Evolutionary conservation across 2,113 vertebrate species (phyloP), one percentile per base, ranked within the genome.

Genomic region (Campylorhamphus procurvoides): DNA sequence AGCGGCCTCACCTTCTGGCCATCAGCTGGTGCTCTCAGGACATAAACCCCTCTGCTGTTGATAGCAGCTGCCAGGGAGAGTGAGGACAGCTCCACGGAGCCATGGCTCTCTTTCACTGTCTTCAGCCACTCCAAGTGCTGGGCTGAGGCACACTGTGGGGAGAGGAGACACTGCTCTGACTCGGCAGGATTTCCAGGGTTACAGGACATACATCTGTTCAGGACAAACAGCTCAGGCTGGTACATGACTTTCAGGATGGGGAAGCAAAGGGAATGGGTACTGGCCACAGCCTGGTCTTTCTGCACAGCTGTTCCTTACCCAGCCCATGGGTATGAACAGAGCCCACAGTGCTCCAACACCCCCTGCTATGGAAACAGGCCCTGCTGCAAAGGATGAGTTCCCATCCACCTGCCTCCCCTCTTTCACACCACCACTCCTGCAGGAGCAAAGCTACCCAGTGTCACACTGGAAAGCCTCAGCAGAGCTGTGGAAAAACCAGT

Each of bases 51-150:
- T 58, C 98, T 98, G 81, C 88, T 97, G 96, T 99, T 99, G 97
- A 99, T 99, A 40, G 98, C 96, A n/a, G 99, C 98, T 69, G 99
- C 99, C 91, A 99, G 97, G 0, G 99, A 98, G 64, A 99, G 97
- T 1, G 99, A 99, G 0, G 99, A 99, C 59, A 99, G 97, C 92
- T 99, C 99, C 85, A 99, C 99, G 1, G 99, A 99, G 0, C 99
- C 99, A 12, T 99, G 99, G 89, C 99, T 99, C 67, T 99, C 99
- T 81, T 99, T 99, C 81, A 99, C 99, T 0, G 98, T 99, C 94
- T 98, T 99, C 87, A 99, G 73, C 99, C 99, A 99, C 84, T 99
- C 99, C 75, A 99, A 83, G 85, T 99, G 98, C 46, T 98, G 98
- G 76, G 99, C 99, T 39, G 99, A 99, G 92, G 99, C 99, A 25